A percentile compares a stretch with the other conserved stretches of the same genome.
These are phyloP conservation scores for Ormyrus rosae DNA, from an alignment of 2,888 invertebrate species.

Conservation along the genomic window DNA sequence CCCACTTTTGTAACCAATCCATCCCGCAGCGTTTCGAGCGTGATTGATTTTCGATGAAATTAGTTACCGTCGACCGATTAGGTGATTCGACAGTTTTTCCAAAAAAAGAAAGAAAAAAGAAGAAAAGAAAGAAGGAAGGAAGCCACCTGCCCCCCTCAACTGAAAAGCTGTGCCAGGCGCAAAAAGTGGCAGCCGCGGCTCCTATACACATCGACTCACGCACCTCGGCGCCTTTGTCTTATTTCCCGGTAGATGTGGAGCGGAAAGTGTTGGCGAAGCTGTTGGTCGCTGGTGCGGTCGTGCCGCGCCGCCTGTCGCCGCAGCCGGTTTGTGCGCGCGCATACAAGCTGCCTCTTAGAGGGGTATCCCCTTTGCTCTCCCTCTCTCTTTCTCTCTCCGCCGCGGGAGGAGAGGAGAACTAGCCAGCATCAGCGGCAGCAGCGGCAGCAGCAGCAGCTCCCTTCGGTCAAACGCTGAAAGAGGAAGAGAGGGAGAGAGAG, in stretches of 20 bases:
- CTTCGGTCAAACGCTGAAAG: slow-evolving; percentile 30
- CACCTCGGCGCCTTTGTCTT: slow-evolving; percentile 53
- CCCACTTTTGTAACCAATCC: too few species aligned
- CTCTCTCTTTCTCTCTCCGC: not conserved
- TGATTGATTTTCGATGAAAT: too few species aligned
- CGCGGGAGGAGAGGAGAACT: too few species aligned
- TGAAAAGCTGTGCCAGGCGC: too few species aligned
- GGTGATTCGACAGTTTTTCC: too few species aligned
- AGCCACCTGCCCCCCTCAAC: slow-evolving; percentile 30
- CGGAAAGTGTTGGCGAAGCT: slow-evolving; percentile 73
- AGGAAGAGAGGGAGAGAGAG: slow-evolving; percentile 22
- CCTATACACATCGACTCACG: not conserved
- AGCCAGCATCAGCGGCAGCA: too few species aligned
- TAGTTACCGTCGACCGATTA: too few species aligned
- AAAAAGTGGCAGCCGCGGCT: too few species aligned
- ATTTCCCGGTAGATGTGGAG: slow-evolving; percentile 54
- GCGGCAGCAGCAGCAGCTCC: not conserved
- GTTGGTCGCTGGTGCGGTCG: slow-evolving; percentile 70
- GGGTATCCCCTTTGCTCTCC: too few species aligned
- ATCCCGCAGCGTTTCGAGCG: too few species aligned
- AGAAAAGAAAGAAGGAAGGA: not conserved
- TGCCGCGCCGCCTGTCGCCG: slow-evolving; percentile 65
- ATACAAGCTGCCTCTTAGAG: too few species aligned
- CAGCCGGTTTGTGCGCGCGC: slow-evolving; percentile 71
- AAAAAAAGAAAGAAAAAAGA: not conserved